phyloP scores from a whole-genome alignment of 1,140 invertebrate species.

The Zophobas atratus region DNA sequence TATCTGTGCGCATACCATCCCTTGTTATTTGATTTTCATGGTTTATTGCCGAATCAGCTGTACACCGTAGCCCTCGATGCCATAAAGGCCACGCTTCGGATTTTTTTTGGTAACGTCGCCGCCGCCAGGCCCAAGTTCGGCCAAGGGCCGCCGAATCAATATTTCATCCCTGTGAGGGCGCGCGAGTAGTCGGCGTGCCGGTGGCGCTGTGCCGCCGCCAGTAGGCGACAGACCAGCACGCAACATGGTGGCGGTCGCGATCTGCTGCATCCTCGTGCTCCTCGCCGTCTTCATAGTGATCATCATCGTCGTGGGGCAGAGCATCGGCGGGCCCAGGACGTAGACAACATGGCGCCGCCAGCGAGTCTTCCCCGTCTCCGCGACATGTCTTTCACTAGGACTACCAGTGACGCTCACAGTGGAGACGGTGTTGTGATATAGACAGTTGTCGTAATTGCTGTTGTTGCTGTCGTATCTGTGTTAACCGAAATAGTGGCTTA shows the following conservation, averaged over 20 bases:
- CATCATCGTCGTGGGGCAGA: constrained; percentile 83
- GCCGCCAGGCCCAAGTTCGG: constrained; percentile 43
- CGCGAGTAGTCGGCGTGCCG: constrained; percentile 53
- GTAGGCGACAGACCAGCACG: constrained; percentile 22
- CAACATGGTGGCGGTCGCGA: constrained; percentile 83
- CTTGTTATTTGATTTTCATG: constrained; percentile 25
- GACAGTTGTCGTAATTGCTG: constrained; percentile 20
- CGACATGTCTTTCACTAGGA: constrained; percentile 41
- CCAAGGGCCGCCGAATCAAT: constrained; percentile 62
- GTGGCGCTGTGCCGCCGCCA: constrained; percentile 48
- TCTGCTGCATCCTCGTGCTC: constrained; percentile 83
- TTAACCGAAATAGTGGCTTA: constrained; percentile 48
- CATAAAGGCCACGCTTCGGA: background rate
- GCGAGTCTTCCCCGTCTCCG: constrained; percentile 46
- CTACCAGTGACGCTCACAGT: constrained; percentile 34
- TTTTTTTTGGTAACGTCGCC: constrained; percentile 1
- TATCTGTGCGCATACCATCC: constrained; percentile 4
- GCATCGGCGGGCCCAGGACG: constrained; percentile 69
- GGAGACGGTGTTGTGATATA: constrained; percentile 45
- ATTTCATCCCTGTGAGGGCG: constrained; percentile 62
- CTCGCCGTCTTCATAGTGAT: constrained; percentile 84
- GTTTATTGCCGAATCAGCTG: constrained; percentile 33
- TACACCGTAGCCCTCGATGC: background rate
- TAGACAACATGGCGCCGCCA: background rate
- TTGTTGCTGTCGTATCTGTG: constrained; percentile 44